Percentiles rank a stretch among this genome's conserved stretches.
These are phyloP conservation scores for Iguana delicatissima DNA, from an alignment of 2,797 vertebrate genomes.

Conservation along the genomic window DNA sequence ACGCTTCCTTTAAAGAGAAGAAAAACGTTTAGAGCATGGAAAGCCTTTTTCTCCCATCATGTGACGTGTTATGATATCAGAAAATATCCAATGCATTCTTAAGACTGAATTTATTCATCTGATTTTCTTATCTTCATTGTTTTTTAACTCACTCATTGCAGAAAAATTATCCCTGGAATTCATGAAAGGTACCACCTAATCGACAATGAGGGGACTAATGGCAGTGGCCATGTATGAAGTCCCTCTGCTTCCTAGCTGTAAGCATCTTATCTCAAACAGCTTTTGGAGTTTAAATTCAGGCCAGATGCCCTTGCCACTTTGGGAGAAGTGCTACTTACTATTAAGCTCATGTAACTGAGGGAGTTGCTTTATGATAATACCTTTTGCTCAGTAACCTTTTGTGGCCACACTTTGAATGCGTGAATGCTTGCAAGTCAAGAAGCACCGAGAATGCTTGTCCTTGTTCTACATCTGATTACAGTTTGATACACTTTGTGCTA, in stretches of 20 bases:
- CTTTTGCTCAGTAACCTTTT: background rate
- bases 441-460: background rate
- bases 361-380: background rate
- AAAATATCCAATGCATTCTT: background rate
- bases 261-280: background rate
- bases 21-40: background rate
- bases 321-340: background rate
- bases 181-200: background rate
- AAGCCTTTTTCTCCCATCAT: background rate
- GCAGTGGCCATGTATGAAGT: background rate
- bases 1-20: background rate
- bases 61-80: background rate
- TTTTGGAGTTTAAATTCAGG: background rate
- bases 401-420: background rate
- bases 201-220: background rate
- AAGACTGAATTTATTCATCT: background rate
- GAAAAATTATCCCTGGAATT: background rate
- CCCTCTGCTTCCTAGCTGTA: background rate
- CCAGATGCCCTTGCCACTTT: background rate
- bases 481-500: background rate
- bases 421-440: background rate
- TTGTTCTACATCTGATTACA: background rate
- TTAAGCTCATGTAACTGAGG: background rate
- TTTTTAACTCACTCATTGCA: background rate
- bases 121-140: background rate